These are phyloP conservation scores for Gymnarchus niloticus DNA, from an alignment of 2,113 vertebrate genomes.

Conservation along the genomic window DNA sequence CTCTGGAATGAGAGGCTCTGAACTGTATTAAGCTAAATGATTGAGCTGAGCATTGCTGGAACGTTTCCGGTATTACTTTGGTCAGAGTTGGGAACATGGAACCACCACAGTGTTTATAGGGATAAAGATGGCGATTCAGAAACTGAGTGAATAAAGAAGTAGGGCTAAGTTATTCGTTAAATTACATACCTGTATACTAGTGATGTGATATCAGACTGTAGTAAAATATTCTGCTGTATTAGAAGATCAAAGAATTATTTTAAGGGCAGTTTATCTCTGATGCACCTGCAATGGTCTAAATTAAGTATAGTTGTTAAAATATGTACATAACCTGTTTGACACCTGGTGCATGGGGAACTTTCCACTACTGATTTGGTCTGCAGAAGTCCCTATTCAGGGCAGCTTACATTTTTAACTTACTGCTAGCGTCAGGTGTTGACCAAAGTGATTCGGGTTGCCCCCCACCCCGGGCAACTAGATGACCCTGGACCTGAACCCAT, in stretches of 20 bases:
- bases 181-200: neutral
- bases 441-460: neutral
- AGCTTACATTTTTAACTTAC: slow-evolving; percentile 6
- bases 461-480: neutral
- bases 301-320: neutral
- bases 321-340: neutral
- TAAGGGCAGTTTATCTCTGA: neutral
- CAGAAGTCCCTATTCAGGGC: slow-evolving; percentile 7
- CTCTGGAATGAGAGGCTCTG: neutral
- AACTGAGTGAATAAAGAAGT: neutral
- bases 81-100: neutral
- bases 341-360: neutral
- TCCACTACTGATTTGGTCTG: neutral
- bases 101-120: neutral
- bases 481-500: neutral
- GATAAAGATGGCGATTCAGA: neutral
- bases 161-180: neutral
- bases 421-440: neutral
- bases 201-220: neutral
- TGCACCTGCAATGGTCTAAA: neutral
- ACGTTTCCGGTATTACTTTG: neutral
- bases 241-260: neutral
- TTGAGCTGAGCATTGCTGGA: neutral
- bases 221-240: neutral
- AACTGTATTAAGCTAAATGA: neutral